Base-by-base conservation (phyloP, 1,140 invertebrate species). In the Drosophila prosaltans region DNA sequence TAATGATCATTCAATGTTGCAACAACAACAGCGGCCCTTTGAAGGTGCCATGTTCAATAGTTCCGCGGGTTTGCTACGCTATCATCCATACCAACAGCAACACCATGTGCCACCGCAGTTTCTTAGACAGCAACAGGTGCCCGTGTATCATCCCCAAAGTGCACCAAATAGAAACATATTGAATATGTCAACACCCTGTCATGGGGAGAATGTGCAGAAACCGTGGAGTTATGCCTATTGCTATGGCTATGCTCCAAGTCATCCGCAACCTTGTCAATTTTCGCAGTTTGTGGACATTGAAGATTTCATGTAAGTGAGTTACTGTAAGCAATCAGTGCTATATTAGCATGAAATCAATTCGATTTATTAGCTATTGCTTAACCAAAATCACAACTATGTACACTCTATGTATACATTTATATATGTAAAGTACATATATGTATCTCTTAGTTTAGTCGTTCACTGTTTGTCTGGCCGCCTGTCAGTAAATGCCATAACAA, bases 271-370 rank as follows among this genome's bases (percentile, higher is more conserved):
- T 1, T 95, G 95, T 72, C 94, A 94, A 67, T 95, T 94, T 72
- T 93, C 94, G 2, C 92, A 94, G 73, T 93, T 94, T 57, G 93
- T 95, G 48, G 95, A 95, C 86, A 93, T 95, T 61, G 95, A 95
- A 85, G 95, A 95, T 92, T 95, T 95, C 86, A 95, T 95, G 95
- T 95, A 93, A 95, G 95, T 93, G 45, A 51, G 9, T 51, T 10
- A 2, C 3, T 11, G 2, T 11, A 11, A 40, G 39, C 9, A 40
- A 40, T 40, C 10, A 40, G 6, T 39, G 6, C 36, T 6, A 39
- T 1, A 39, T 8, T 16, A 21, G n/a, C n/a, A 45, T 21, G 1
- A 45, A 16, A 16, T 48, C 16, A 21, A 1, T 10, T 10, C 21
- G 45, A 26, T 51, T 51, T 26, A 51, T 9, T 40, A 40, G 9